These are phyloP conservation scores for Sarcoramphus papa DNA, from an alignment of 2,797 vertebrate species.

Conservation along the genomic window DNA sequence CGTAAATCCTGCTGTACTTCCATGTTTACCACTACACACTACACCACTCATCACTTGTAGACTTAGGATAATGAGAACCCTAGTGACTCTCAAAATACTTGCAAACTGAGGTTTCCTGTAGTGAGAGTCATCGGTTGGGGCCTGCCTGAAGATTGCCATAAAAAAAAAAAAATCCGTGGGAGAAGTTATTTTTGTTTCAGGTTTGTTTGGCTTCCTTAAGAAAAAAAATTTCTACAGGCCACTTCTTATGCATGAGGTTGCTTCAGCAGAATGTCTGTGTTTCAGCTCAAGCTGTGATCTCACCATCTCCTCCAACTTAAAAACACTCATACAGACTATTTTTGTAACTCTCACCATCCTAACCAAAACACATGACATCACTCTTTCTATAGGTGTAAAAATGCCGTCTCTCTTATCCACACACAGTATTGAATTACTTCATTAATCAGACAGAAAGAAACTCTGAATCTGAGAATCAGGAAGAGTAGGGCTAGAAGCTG, in stretches of 20 bases:
- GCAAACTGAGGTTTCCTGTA: conserved; percentile 26
- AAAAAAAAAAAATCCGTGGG: not conserved
- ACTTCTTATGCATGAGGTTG: not conserved
- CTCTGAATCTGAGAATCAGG: not conserved
- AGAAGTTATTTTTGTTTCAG: conserved; percentile 41
- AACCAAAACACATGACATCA: conserved; percentile 64
- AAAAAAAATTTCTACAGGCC: not conserved
- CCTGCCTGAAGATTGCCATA: not conserved
- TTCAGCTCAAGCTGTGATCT: conserved; percentile 51
- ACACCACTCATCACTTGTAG: conserved; percentile 12
- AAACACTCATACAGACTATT: conserved; percentile 31
- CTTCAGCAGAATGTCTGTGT: conserved; percentile 15
- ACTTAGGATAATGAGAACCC: conserved; percentile 7
- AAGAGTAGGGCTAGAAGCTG: not conserved
- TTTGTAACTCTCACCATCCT: conserved; percentile 24
- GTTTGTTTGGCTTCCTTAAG: not conserved
- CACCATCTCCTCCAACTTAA: conserved; percentile 28
- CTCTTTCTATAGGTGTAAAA: conserved; percentile 40
- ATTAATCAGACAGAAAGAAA: conserved; percentile 24
- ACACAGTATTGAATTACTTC: conserved; percentile 43
- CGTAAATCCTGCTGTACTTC: not conserved
- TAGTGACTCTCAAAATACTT: conserved; percentile 24
- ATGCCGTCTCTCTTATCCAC: not conserved
- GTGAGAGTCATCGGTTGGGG: not conserved
- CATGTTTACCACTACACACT: not conserved